These are phyloP conservation scores for Macheiramphus alcinus DNA, from an alignment of 2,113 vertebrate species.

Conservation along the genomic window DNA sequence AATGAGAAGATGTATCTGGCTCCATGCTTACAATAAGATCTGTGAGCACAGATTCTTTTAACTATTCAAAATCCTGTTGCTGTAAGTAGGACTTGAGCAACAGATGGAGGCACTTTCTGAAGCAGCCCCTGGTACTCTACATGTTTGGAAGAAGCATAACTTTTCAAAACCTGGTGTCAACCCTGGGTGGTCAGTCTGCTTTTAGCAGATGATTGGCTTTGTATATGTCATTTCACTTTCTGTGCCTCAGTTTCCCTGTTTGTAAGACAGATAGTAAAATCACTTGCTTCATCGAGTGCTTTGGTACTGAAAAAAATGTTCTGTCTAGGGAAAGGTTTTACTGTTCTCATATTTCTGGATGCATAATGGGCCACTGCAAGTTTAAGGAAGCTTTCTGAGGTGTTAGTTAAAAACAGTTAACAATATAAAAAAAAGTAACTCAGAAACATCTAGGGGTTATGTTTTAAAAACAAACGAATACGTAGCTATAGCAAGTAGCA, in stretches of 20 bases:
- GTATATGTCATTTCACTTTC: not conserved
- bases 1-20: not conserved
- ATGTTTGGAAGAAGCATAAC: not conserved
- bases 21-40: not conserved
- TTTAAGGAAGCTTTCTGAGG: conserved; percentile 1
- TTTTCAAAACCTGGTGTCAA: not conserved
- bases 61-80: not conserved
- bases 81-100: not conserved
- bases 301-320: not conserved
- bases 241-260: not conserved
- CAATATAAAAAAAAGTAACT: not conserved
- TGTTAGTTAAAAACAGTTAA: conserved; percentile 14
- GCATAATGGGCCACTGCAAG: not conserved
- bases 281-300: not conserved
- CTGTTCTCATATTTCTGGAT: not conserved
- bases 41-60: not conserved
- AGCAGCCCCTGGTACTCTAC: not conserved
- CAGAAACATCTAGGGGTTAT: not conserved
- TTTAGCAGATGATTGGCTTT: not conserved
- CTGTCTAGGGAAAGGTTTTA: not conserved
- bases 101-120: not conserved
- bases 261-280: not conserved
- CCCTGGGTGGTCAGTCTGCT: not conserved
- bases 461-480: not conserved
- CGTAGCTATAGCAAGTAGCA: not conserved